These are phyloP conservation scores for Stichodactyla mertensii DNA, from an alignment of 64 coral and sea anemone species.

Conservation along the genomic window DNA sequence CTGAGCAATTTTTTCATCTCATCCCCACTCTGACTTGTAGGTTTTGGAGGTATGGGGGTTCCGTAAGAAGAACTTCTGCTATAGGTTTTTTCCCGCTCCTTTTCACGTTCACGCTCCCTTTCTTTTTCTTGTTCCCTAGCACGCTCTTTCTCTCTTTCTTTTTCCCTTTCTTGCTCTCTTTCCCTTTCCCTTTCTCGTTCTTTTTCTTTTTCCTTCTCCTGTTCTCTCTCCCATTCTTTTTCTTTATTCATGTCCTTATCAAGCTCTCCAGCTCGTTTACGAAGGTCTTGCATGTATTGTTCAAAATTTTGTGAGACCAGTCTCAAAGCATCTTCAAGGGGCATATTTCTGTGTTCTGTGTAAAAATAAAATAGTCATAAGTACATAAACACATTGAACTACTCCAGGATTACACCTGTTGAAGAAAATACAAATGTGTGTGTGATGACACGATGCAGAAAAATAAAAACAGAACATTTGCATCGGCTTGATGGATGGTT, in stretches of 20 bases:
- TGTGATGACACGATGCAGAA: background rate
- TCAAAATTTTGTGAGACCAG: slow-evolving; percentile 99
- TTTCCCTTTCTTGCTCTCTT: background rate
- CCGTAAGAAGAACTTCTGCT: background rate
- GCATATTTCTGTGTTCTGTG: slow-evolving; percentile 99
- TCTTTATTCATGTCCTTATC: slow-evolving; percentile 18
- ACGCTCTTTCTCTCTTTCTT: slow-evolving; percentile 2
- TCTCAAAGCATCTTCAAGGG: slow-evolving; percentile 96
- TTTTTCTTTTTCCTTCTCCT: background rate
- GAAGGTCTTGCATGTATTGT: slow-evolving; percentile 99
- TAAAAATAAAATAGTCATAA: slow-evolving; percentile 87
- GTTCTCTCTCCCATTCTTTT: slow-evolving; percentile 4
- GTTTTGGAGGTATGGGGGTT: slow-evolving; percentile 30
- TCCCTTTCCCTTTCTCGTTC: background rate
- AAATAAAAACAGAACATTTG: background rate
- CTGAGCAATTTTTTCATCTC: slow-evolving; percentile 60
- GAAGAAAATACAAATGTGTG: background rate
- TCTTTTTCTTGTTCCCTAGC: background rate
- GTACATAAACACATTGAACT: background rate
- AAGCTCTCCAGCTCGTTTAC: slow-evolving; percentile 58
- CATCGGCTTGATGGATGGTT: too few species aligned
- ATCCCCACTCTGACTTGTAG: background rate
- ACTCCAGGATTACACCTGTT: background rate
- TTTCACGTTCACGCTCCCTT: background rate
- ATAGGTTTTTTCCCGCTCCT: background rate